Base-by-base conservation (phyloP, 2,888 invertebrate genomes). In the Caenorhabditis parvicauda region DNA sequence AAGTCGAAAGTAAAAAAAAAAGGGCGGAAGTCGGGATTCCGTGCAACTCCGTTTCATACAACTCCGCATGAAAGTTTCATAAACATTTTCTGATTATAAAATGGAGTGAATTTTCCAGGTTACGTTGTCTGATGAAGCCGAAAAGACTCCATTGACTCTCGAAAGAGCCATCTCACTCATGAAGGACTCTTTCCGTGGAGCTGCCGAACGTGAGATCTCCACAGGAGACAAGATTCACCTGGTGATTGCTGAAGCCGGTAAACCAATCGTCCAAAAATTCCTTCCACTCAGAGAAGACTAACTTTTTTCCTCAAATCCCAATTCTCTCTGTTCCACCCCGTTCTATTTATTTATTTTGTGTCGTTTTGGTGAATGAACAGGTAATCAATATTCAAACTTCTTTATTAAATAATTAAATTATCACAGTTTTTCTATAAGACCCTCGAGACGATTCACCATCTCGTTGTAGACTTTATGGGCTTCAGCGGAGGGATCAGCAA, bases 161-260 rank as follows among this genome's bases (percentile, higher is more conserved):
- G 92, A 92, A 53, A 88, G 88, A 76, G 95, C 95, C 0, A 82
- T 92, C 12, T 86, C 88, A 4, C 86, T 96, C 29, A 85, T 95
- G 39, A 92, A 70, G 79, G 98, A 99, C 85, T 91, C 91, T 0
- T 99, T 98, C 82, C 92, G 92, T 74, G 92, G 95, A 52, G 96
- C 96, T 3, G 91, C 95, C 1, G 98, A 99, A 82, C 87, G 98
- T 80, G 96, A 99, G 82, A 96, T 95, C 78, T 90, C 92, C 80
- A 95, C 95, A 56, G 98, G 79, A 59, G 79, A 79, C 68, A 64
- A 64, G 59, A 72, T 79, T 51, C 65, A 73, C 24, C 43, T 78
- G 24, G 70, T 77, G 22, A 70, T 79, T 42, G 69, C 73, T 27
- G 70, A 76, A 51, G 68, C 70, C 42, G 76, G 75, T 19, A 76